Evolutionary conservation across 2,888 invertebrate species (phyloP).

Genomic region (Masnerella sp.): DNA sequence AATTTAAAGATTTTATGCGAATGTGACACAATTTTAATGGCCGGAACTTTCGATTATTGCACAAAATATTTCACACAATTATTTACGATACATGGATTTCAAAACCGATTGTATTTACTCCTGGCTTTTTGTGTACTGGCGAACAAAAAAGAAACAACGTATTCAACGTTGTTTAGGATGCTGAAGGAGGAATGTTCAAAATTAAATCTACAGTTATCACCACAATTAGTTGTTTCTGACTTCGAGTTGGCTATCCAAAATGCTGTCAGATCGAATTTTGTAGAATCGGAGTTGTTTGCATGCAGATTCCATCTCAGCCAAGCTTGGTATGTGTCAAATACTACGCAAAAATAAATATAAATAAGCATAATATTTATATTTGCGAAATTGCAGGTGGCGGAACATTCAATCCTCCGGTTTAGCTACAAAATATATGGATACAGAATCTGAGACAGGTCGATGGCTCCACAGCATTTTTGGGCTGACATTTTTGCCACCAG

Average conservation of each 20-base stretch:
- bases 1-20: no score
- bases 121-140: neutral
- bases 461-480: neutral
- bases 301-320: neutral
- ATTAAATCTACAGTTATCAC: neutral
- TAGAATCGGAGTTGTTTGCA: neutral
- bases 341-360: no score
- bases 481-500: neutral
- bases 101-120: neutral
- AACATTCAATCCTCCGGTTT: neutral
- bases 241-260: neutral
- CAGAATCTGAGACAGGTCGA: neutral
- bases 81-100: neutral
- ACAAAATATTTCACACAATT: neutral
- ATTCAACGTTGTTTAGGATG: neutral
- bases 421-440: neutral
- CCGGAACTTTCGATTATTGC: conserved; percentile 1
- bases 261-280: neutral
- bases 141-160: neutral
- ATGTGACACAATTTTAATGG: no score
- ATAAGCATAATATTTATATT: no score
- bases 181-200: neutral
- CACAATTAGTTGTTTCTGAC: neutral
- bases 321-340: no score
- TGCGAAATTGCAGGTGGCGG: no score